These are phyloP conservation scores for Patagioenas fasciata DNA, from an alignment of 2,113 vertebrate species.

Conservation along the genomic window DNA sequence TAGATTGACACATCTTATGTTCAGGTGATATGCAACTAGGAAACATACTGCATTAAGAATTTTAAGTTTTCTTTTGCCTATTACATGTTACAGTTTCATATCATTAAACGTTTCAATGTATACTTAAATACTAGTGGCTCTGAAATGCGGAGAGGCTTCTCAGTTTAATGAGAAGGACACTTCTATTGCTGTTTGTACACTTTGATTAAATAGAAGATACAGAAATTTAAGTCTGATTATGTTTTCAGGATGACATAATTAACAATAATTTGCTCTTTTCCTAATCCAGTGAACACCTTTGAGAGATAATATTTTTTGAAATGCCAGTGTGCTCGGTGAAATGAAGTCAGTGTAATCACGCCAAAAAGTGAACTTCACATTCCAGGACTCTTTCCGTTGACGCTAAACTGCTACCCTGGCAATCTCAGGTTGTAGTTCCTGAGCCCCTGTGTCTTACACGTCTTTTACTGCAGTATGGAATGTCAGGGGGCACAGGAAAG, in stretches of 20 bases:
- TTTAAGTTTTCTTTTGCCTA: background rate
- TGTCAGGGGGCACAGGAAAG: background rate
- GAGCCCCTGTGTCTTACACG: background rate
- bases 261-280: conserved; percentile 48
- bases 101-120: background rate
- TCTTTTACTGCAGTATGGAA: background rate
- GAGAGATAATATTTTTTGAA: background rate
- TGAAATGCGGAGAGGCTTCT: conserved; percentile 5
- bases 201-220: conserved; percentile 59
- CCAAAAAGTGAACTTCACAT: background rate
- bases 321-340: background rate
- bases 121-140: background rate
- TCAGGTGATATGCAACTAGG: background rate
- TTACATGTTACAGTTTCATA: background rate
- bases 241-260: conserved; percentile 56
- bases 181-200: conserved; percentile 28
- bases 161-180: conserved; percentile 15
- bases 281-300: background rate
- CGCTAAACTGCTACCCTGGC: background rate
- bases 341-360: background rate
- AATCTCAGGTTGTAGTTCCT: fast-evolving
- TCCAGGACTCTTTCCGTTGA: background rate
- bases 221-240: conserved; percentile 47
- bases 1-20: background rate
- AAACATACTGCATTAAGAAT: background rate